Evolutionary conservation across 30 jellyfish, hydroid and myxozoan species (phyloP).

Genomic region (Chironex yamaguchii): DNA sequence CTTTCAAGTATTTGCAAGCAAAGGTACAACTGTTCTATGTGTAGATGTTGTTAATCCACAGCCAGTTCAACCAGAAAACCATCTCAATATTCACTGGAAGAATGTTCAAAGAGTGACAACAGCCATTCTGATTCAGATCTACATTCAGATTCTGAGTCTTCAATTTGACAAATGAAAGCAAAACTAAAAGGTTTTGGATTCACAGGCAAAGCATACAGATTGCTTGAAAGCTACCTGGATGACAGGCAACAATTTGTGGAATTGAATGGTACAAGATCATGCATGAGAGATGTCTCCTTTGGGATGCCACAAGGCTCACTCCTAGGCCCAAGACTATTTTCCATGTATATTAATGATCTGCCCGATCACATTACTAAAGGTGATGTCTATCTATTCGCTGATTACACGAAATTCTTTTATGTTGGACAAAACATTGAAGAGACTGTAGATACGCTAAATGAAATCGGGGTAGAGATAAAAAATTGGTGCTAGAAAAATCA

Average conservation of each 20-base stretch:
- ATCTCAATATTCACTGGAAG: too few relatives aligned
- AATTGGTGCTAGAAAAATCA: constrained; percentile 19
- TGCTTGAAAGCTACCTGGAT: too few relatives aligned
- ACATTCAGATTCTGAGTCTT: too few relatives aligned
- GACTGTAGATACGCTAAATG: too few relatives aligned
- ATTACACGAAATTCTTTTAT: constrained; percentile 20
- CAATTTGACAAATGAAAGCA: constrained; percentile 35
- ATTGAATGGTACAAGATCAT: background rate
- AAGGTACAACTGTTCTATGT: too few relatives aligned
- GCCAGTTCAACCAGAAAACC: too few relatives aligned
- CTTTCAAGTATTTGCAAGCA: too few relatives aligned
- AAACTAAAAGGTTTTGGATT: constrained; percentile 19
- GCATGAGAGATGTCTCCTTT: constrained; percentile 14
- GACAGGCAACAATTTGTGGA: background rate
- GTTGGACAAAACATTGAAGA: too few relatives aligned
- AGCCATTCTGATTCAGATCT: too few relatives aligned
- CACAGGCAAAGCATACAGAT: constrained; percentile 20
- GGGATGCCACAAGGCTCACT: constrained; percentile 5
- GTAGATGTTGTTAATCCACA: too few relatives aligned
- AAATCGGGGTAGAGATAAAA: constrained; percentile 32
- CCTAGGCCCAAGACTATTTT: too few relatives aligned
- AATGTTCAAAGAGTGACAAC: too few relatives aligned
- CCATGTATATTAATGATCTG: background rate
- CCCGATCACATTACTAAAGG: constrained; percentile 37
- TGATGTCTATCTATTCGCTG: constrained; percentile 28